Conservation (phyloP, 2,113 vertebrate genomes). For the Anthoscopus minutus region DNA sequence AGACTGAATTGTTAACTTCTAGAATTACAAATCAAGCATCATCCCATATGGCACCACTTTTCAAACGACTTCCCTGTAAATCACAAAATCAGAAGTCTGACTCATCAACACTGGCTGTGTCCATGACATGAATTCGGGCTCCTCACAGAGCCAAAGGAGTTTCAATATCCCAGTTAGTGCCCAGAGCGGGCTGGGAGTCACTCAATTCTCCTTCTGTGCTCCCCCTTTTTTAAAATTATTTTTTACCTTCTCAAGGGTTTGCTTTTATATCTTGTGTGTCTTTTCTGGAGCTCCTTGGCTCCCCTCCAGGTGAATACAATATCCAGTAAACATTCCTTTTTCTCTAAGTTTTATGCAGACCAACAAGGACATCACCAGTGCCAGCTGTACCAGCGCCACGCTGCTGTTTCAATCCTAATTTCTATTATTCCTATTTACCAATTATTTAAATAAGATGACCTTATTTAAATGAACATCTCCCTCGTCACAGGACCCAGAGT, state of each 20-base stretch:
- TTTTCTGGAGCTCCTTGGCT: not conserved
- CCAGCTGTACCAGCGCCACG: not conserved
- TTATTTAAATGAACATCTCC: not conserved
- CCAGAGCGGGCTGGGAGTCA: not conserved
- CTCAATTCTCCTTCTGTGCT: not conserved
- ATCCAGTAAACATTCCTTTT: not conserved
- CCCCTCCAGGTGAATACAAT: not conserved
- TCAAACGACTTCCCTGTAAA: not conserved
- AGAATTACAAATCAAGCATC: constrained; percentile 34
- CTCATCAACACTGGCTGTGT: not conserved
- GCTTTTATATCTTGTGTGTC: not conserved
- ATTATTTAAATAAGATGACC: not conserved
- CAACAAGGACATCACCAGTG: not conserved
- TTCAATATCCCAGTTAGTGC: no score
- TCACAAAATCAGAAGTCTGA: not conserved
- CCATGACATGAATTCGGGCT: not conserved
- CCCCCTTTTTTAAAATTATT: rapidly evolving
- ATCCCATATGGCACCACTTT: not conserved
- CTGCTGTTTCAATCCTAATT: not conserved
- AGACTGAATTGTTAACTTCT: constrained; percentile 12
- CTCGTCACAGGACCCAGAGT: not conserved
- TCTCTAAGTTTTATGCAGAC: not conserved
- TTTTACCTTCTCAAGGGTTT: not conserved
- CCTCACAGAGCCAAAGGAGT: not conserved
- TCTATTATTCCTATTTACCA: not conserved